Base-by-base conservation (phyloP, 2,888 invertebrate genomes). In the Xiphydria camelus region DNA sequence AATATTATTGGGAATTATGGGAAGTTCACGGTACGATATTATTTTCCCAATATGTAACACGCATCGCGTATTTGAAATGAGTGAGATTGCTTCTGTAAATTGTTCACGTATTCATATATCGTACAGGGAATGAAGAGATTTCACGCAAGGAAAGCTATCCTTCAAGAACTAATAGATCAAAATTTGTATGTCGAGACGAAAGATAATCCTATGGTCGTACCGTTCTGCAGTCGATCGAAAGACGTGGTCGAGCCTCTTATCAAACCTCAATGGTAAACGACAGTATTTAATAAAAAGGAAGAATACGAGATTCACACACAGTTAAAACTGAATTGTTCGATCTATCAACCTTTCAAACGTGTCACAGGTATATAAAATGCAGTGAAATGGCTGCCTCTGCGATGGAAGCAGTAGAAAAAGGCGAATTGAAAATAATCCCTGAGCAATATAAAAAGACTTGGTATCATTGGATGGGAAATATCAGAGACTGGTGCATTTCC, bases 401-500 rank as follows among this genome's bases (percentile, higher is more conserved):
- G 0, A 82, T 89, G 2, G 82, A 88, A 42, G 89, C 85, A 17
- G 95, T 97, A 0, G 81, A 83, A 60, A 81, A 79, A 0, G 94
- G 93, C 9, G 86, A 88, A 49, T 78, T 99, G 46, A 88, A 88
- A 76, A 89, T 99, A 43, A 85, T 94, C 42, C 99, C 99, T 0
- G 91, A 92, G 53, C 83, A 85, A 40, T 94, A 95, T 76, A 87
- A 88, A 57, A 94, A 92, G 78, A 92, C 86, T 21, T 99, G 99
- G 99, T 88, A 85, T 75, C 85, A 88, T 68, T 99, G 98, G 98
- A 88, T 99, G 84, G 91, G 91, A 66, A 92, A 92, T 67, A 94
- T 95, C 57, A 85, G 95, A 3, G 98, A 99, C 76, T 99, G 99
- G 99, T 99, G 99, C 77, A 92, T 99, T 47, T 98, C 97, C 1